Base-by-base conservation (phyloP, 2,888 invertebrate genomes). In the Archips xylosteana region DNA sequence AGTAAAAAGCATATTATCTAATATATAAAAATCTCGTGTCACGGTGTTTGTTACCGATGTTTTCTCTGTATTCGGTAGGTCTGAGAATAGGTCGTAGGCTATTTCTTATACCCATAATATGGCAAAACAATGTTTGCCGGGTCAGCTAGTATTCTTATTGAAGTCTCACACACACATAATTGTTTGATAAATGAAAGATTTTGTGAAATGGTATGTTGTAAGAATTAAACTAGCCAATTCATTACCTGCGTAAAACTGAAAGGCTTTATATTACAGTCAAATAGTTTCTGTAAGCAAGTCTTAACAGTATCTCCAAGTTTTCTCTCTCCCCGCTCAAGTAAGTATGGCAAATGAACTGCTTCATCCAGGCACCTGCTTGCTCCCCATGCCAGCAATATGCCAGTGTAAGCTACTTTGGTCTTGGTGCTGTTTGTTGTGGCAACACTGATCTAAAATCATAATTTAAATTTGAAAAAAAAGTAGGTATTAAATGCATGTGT, bases 181-280 rank as follows among this genome's bases (percentile, higher is more conserved):
- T 5, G 36, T 5, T 36, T 36, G 36, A 36, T 5, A 4, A 15
- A 49, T 49, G 3, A n/a, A 5, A n/a, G n/a, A 6, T 49, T 13
- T 3, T 6, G 1, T 49, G 49, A n/a, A 13, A n/a, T n/a, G n/a
- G 13, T 49, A 4, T 51, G 13, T 51, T n/a, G 51, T n/a, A 15
- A 6, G 6, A 39, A 39, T 39, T 39, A 39, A 1, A 39, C 4
- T 5, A 6, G 6, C 1, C 5, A 54, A 51, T 51, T 34, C 4
- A 15, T 74, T 84, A 95, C 94, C 90, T 94, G 92, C 61, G 90
- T 89, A 79, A 95, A 93, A 80, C 67, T 78, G 73, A 87, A 89
- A 32, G 89, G 92, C 75, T 85, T 88, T 15, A 95, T 92, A 71
- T 87, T 89, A 75, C 95, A 94, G 77, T 95, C 95, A 89, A 95